Evolutionary conservation across 2,888 invertebrate genomes (phyloP).

Genomic region (Drosophila limbata): DNA sequence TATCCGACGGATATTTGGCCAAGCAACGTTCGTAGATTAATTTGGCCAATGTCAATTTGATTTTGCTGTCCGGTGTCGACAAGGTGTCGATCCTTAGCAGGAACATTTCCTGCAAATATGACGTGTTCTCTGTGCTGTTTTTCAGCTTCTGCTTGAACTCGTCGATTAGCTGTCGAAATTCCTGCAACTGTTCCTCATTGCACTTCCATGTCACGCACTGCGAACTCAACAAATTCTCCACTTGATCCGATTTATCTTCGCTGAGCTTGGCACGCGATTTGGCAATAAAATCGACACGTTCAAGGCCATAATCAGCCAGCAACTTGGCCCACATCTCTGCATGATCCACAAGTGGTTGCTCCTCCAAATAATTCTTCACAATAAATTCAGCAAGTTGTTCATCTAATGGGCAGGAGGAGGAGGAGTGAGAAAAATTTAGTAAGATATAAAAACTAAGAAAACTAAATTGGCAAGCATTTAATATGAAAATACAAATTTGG

Average conservation of each 20-base stretch:
- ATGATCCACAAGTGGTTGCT: conserved; percentile 18
- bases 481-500: no score
- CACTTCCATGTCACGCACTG: conserved; percentile 42
- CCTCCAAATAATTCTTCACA: conserved; percentile 18
- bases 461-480: no score
- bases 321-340: conserved; percentile 45
- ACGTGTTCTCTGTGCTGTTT: neutral
- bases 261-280: conserved; percentile 4
- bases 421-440: neutral
- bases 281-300: conserved; percentile 39
- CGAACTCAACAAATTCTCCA: conserved; percentile 26
- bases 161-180: conserved; percentile 6
- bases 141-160: conserved; percentile 38
- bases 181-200: conserved; percentile 8
- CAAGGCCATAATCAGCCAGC: conserved; percentile 57
- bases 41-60: conserved; percentile 41
- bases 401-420: conserved; percentile 20
- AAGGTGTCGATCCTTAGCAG: conserved; percentile 14
- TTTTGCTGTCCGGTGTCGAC: neutral
- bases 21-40: conserved; percentile 52
- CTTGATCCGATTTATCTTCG: neutral
- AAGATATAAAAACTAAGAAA: no score
- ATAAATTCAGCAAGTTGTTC: conserved; percentile 50
- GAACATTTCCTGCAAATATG: conserved; percentile 30
- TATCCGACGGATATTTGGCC: conserved; percentile 38